Base-by-base conservation (phyloP, 2,113 vertebrate genomes). In the Felis catus region DNA sequence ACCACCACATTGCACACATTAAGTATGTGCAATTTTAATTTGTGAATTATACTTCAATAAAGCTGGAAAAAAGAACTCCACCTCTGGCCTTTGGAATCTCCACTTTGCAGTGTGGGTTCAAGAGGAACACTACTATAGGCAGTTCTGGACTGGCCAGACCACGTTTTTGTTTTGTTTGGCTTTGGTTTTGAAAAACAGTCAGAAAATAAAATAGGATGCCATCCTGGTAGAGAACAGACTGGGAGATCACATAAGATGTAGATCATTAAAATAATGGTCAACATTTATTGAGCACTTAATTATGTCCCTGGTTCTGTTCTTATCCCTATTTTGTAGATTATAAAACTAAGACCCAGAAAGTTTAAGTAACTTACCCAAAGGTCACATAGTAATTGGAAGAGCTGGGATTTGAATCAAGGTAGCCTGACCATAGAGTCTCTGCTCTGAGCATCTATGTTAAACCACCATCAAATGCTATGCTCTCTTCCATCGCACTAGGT, bases 211-310 rank as follows among this genome's bases (percentile, higher is more conserved):
- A 89, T 80, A 93, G 39, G 9, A 39, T 82, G 0, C 0, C 13
- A 73, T 79, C 18, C 45, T 87, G 29, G 73, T 53, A 70, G 18
- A 63, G 19, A 89, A 90, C 15, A 94, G 36, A 82, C n/a, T 93
- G 94, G 55, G 25, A 68, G 45, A 6, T 83, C 27, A 79, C 51
- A 79, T n/a, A 95, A 70, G 10, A 73, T 61, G 8, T n/a, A 79
- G 18, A 94, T 63, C 15, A 88, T 70, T 95, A 63, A 95, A 95
- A 83, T 94, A 55, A 79, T 70, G 39, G 9, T 18, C 86, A 61
- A 73, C 9, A 92, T 45, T 94, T 89, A 92, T 23, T 83, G 45
- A 87, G 23, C 1, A 39, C 5, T 70, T 90, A 41, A 41, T 27
- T 97, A 83, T 68, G 31, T 55, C 31, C 10, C 19, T 80, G 15